phyloP scores from a whole-genome alignment of 2,888 invertebrate genomes.

The Dryobota labecula region DNA sequence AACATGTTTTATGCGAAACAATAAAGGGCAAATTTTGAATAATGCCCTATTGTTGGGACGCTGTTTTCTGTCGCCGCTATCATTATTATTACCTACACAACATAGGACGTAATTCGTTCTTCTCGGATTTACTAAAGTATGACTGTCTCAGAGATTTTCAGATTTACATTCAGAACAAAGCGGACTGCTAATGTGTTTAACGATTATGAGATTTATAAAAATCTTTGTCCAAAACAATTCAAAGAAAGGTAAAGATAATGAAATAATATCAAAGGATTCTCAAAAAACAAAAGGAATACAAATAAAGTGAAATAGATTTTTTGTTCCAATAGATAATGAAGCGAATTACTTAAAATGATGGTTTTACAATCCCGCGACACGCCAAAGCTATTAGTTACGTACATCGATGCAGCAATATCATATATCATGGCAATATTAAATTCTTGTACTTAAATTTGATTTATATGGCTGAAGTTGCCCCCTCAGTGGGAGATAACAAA shows the following conservation, averaged over 20 bases:
- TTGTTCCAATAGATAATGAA: conserved; percentile 27
- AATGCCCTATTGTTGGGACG: conserved; percentile 83
- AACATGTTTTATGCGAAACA: conserved; percentile 87
- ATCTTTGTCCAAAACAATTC: conserved; percentile 34
- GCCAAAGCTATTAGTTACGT: conserved; percentile 44
- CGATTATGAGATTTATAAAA: conserved; percentile 61
- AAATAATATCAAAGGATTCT: conserved; percentile 48
- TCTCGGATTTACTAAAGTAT: conserved; percentile 57
- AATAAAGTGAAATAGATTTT: conserved; percentile 27
- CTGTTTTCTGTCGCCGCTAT: conserved; percentile 81
- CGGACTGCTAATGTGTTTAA: conserved; percentile 55
- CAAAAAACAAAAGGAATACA: conserved; percentile 37
- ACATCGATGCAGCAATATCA: conserved; percentile 63
- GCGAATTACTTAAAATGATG: conserved; percentile 45
- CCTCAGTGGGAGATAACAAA: conserved; percentile 77
- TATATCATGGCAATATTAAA: conserved; percentile 67
- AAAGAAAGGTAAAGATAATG: conserved; percentile 50
- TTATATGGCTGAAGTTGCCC: conserved; percentile 74
- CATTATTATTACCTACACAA: conserved; percentile 74
- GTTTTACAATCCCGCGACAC: conserved; percentile 34
- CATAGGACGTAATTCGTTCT: conserved; percentile 67
- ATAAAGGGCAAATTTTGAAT: conserved; percentile 87
- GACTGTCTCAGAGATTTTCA: conserved; percentile 48
- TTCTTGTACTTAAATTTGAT: conserved; percentile 75
- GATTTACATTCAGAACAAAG: conserved; percentile 62